These are phyloP conservation scores for Acleris literana DNA, from an alignment of 2,888 invertebrate genomes.

Conservation along the genomic window DNA sequence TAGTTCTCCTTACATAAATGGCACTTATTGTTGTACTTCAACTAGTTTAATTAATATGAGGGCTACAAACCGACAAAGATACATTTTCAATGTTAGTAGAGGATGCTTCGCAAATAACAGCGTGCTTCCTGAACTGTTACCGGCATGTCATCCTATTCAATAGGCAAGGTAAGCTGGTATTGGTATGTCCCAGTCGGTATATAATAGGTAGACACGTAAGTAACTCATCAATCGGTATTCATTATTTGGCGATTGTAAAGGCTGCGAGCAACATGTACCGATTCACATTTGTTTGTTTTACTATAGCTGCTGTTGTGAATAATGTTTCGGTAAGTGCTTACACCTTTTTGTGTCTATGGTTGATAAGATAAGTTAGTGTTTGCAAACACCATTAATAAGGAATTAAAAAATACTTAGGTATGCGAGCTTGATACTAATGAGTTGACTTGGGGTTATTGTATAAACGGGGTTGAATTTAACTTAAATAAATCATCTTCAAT, in stretches of 20 bases:
- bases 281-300: slow-evolving; percentile 22
- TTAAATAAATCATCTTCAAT: no score
- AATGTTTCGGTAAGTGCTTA: slow-evolving; percentile 39
- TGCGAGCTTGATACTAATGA: no score
- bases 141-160: slow-evolving; percentile 32
- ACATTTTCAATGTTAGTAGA: slow-evolving; percentile 8
- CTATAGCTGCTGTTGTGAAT: slow-evolving; percentile 26
- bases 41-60: not conserved
- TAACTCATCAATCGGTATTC: slow-evolving; percentile 22
- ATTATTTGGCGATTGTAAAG: slow-evolving; percentile 12
- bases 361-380: no score
- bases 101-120: slow-evolving; percentile 23
- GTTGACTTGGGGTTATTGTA: no score
- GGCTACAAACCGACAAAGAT: slow-evolving; percentile 12
- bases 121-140: slow-evolving; percentile 31
- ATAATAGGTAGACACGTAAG: slow-evolving; percentile 22
- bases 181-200: slow-evolving; percentile 20
- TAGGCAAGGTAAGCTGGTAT: slow-evolving; percentile 28
- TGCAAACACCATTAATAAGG: no score
- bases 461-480: no score
- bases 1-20: no score
- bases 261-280: slow-evolving; percentile 10
- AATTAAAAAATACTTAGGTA: no score
- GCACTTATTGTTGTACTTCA: not conserved
- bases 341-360: not conserved